Evolutionary conservation across 1,140 invertebrate genomes (phyloP).

Genomic region (Archivesica marissinica): DNA sequence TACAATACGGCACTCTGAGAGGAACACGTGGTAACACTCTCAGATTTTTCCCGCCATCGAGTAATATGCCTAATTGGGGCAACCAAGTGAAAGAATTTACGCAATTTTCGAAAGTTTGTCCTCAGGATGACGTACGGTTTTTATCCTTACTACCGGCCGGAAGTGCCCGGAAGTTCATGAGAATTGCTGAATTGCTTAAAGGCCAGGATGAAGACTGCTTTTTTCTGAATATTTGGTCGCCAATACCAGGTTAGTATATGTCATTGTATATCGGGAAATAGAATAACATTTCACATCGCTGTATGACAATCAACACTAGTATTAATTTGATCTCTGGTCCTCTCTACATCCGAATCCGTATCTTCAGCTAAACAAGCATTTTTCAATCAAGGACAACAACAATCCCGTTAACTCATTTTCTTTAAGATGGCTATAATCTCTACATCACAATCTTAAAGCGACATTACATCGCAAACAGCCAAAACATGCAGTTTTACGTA

Average conservation of each 20-base stretch:
- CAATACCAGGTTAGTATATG: conserved; percentile 93
- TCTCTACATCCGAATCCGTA: too few species aligned
- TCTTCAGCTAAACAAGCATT: too few species aligned
- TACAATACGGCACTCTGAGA: conserved; percentile 94
- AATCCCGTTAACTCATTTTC: too few species aligned
- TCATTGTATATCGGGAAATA: too few species aligned
- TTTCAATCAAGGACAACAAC: too few species aligned
- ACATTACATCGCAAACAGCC: too few species aligned
- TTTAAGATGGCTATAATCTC: too few species aligned
- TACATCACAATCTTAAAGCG: too few species aligned
- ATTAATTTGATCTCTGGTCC: too few species aligned
- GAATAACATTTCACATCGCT: too few species aligned
- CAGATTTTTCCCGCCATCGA: conserved; percentile 96
- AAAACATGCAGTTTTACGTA: too few species aligned
- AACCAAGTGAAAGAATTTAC: conserved; percentile 89
- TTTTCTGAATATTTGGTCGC: conserved; percentile 98
- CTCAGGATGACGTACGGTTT: conserved; percentile 91
- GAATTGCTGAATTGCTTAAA: conserved; percentile 92
- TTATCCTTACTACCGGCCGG: conserved; percentile 93
- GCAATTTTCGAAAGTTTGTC: conserved; percentile 91
- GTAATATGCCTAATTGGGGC: conserved; percentile 85
- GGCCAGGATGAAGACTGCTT: conserved; percentile 98
- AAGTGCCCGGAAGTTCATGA: conserved; percentile 92
- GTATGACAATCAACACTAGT: too few species aligned
- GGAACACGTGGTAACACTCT: conserved; percentile 92